These are phyloP conservation scores for Therioaphis trifolii DNA, from an alignment of 2,888 invertebrate species.

Conservation along the genomic window DNA sequence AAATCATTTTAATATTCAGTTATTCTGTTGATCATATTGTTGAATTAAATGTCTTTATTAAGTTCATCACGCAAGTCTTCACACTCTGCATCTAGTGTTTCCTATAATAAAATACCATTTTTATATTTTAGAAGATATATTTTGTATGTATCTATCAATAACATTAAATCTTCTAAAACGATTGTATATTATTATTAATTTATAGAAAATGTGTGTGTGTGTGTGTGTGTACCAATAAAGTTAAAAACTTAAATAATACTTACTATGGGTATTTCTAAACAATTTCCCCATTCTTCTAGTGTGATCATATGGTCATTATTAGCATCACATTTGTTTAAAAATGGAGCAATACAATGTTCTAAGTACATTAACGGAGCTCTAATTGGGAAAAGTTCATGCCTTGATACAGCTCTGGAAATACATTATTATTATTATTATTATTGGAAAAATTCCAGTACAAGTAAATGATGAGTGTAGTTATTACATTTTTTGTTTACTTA, in stretches of 20 bases:
- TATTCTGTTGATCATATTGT: background rate
- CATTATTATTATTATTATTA: background rate
- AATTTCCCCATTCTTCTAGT: conserved; percentile 91
- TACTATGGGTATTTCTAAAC: conserved; percentile 86
- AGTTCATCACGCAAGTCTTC: conserved; percentile 25
- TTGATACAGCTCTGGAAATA: conserved; percentile 78
- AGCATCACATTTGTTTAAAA: conserved; percentile 89
- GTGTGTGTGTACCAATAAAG: background rate
- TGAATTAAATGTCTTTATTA: background rate
- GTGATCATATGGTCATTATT: conserved; percentile 92
- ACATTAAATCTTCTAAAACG: too few relatives aligned
- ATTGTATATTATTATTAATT: background rate
- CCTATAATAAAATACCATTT: conserved; percentile 14
- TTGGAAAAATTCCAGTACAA: too few relatives aligned
- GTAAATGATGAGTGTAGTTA: too few relatives aligned
- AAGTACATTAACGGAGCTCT: conserved; percentile 93
- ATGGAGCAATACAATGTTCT: conserved; percentile 97
- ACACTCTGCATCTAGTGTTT: conserved; percentile 47
- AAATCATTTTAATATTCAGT: background rate
- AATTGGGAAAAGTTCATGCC: conserved; percentile 96
- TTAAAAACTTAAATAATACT: conserved; percentile 36
- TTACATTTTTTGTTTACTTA: too few relatives aligned
- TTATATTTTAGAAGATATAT: too few relatives aligned
- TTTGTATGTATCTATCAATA: too few relatives aligned
- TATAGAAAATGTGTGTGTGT: too few relatives aligned